Base-by-base conservation (phyloP, 1,140 invertebrate genomes). In the Nomia melanderi region DNA sequence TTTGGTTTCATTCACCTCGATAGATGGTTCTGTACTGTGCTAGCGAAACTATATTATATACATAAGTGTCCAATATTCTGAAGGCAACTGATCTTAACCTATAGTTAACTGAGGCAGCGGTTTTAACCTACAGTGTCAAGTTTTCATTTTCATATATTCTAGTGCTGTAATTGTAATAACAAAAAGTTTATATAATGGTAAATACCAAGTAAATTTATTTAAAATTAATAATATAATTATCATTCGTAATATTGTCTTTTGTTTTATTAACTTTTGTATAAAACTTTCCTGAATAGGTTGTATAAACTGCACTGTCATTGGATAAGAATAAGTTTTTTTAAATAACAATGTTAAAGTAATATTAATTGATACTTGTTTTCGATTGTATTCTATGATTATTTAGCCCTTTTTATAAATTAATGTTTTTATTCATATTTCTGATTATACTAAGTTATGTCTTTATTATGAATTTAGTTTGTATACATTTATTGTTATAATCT, bases 251-350 rank as follows among this genome's bases (percentile, higher is more conserved):
- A 39, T 25, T 39, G 20, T 25, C 20, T 8, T 57, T 14, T 33
- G 5, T 17, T 39, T 31, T 31, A 23, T 14, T 41, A 25, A 29
- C 0, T 25, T 57, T 47, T 0, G 17, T 9, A 14, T 9, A 17
- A 27, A 44, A 59, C 20, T 54, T 17, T n/a, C 9, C n/a, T 14
- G 27, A 23, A 23, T 54, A 69, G 64, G 64, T 75, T 75, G 50
- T n/a, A n/a, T 41, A 75, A 75, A 67, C 33, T 75, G 73, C 73
- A 75, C 66, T 69, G 73, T 75, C 73, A 75, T 59, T 25, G 23
- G 20, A 1, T 14, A n/a, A 23, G 7, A 70, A 67, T 25, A 27
- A 3, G 27, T 17, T 47, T 59, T 27, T n/a, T 36, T 36, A 12
- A 47, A 57, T 47, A n/a, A 67, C 31, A 27, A 23, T 62, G 27